These are phyloP conservation scores for Empis livida DNA, from an alignment of 2,888 invertebrate genomes.

Conservation along the genomic window DNA sequence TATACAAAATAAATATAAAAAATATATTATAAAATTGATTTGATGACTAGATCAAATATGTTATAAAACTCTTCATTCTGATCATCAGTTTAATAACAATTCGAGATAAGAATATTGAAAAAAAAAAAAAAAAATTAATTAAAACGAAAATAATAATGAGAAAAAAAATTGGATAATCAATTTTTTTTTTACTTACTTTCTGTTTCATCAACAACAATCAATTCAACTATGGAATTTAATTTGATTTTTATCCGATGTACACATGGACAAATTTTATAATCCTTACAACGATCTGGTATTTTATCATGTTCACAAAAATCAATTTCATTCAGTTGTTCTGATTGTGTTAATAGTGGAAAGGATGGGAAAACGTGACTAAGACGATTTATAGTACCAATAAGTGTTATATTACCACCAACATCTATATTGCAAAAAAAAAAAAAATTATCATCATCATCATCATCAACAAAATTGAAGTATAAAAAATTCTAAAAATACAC, in stretches of 20 bases:
- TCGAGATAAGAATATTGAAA: neutral
- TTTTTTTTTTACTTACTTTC: conserved; percentile 17
- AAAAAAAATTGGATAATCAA: too few relatives aligned
- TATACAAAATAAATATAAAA: conserved; percentile 15
- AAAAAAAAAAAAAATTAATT: too few relatives aligned
- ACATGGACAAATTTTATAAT: conserved; percentile 16
- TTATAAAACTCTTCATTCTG: too few relatives aligned
- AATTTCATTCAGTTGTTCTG: conserved; percentile 20
- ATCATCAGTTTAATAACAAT: neutral
- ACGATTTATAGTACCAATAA: conserved; percentile 50
- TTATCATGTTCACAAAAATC: conserved; percentile 21
- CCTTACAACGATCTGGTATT: conserved; percentile 15
- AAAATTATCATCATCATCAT: too few relatives aligned
- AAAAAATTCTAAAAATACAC: too few relatives aligned
- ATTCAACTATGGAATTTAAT: conserved; percentile 21
- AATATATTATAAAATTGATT: neutral
- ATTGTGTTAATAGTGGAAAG: conserved; percentile 63
- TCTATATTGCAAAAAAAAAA: conserved; percentile 12
- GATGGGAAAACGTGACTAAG: conserved; percentile 64
- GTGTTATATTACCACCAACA: conserved; percentile 14
- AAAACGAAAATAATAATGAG: too few relatives aligned
- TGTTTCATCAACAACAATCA: conserved; percentile 27
- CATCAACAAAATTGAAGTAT: too few relatives aligned
- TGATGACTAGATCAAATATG: neutral
- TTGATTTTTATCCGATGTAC: conserved; percentile 22